Evolutionary conservation across 2,888 invertebrate genomes (phyloP).

Genomic region (Eilema depressum): DNA sequence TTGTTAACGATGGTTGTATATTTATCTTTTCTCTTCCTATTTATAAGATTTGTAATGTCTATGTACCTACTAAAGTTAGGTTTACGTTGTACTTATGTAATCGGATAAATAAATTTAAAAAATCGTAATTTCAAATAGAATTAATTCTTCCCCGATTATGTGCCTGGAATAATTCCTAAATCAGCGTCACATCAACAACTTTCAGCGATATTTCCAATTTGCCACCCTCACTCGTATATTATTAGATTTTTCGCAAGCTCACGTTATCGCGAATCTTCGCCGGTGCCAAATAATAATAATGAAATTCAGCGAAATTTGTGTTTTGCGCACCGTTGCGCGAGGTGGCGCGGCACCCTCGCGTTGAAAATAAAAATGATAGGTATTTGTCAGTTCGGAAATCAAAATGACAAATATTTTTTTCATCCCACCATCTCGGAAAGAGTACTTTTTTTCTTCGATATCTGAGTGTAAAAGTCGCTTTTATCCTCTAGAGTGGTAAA

Average conservation of each 20-base stretch:
- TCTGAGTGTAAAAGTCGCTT: no score
- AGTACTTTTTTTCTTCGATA: no score
- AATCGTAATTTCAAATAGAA: neutral
- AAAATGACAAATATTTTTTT: neutral
- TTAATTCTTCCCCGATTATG: neutral
- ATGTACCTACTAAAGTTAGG: no score
- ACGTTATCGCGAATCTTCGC: conserved; percentile 69
- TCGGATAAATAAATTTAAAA: no score
- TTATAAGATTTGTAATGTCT: no score
- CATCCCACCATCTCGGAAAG: no score
- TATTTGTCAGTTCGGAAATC: conserved; percentile 66
- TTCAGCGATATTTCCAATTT: conserved; percentile 73
- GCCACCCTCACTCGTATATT: conserved; percentile 64
- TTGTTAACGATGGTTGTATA: no score
- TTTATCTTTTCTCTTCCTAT: no score
- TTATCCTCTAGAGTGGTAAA: no score
- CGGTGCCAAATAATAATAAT: conserved; percentile 76
- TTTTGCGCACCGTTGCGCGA: conserved; percentile 57
- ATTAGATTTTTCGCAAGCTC: conserved; percentile 73
- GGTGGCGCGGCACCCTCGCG: conserved; percentile 49
- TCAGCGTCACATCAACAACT: conserved; percentile 32
- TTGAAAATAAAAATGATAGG: conserved; percentile 62
- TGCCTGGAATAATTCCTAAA: conserved; percentile 3
- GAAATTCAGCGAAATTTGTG: conserved; percentile 76
- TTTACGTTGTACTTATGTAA: no score